Evolutionary conservation across 1,140 invertebrate species (phyloP).

Genomic region (Caenorhabditis remanei): DNA sequence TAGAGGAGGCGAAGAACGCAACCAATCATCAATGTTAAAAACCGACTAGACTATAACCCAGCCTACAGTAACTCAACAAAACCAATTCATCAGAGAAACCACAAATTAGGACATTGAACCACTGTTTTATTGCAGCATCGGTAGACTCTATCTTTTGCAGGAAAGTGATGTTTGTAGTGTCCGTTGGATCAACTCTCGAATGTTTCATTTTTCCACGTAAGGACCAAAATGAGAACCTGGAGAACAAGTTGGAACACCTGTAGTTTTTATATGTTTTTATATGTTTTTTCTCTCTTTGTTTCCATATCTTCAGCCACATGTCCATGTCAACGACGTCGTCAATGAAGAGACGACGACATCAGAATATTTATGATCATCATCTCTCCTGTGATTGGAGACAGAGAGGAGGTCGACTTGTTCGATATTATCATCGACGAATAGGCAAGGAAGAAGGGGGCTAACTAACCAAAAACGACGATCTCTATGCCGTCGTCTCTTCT

Average conservation of each 20-base stretch:
- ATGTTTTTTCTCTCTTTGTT: background rate
- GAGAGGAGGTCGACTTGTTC: conserved; percentile 54
- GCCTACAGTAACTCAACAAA: no score
- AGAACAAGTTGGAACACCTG: background rate
- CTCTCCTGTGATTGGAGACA: background rate
- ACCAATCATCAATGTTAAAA: no score
- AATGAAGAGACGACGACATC: background rate
- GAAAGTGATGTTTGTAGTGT: no score
- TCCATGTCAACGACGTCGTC: conserved; percentile 22
- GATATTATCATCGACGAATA: conserved; percentile 54
- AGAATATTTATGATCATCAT: conserved; percentile 46
- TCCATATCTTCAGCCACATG: background rate
- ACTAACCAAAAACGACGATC: conserved; percentile 53
- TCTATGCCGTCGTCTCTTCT: background rate
- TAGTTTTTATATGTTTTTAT: background rate
- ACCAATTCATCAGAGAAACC: no score
- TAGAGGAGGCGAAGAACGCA: no score
- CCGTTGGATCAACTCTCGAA: no score
- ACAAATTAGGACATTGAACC: no score
- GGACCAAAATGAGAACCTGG: no score
- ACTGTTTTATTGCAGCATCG: no score
- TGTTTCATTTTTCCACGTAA: no score
- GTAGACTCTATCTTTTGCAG: no score
- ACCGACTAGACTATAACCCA: no score
- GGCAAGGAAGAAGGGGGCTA: conserved; percentile 23